Conservation (phyloP, 1,140 invertebrate species). For the Saccostrea cuccullata region DNA sequence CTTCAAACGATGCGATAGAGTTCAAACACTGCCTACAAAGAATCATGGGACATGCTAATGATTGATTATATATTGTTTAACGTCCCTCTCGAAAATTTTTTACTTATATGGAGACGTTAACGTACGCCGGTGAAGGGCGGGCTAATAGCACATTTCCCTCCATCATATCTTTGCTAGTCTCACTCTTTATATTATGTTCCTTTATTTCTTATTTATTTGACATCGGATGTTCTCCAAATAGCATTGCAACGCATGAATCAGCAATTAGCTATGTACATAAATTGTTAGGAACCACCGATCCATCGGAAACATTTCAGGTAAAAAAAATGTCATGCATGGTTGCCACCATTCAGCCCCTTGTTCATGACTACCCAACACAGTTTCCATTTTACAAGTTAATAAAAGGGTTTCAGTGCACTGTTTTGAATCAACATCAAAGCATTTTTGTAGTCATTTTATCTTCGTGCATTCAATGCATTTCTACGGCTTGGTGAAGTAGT, state of each 20-base stretch:
- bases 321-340: conserved; percentile 7
- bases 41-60: background rate
- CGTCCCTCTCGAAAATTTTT: no score
- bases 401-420: no score
- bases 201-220: conserved; percentile 34
- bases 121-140: no score
- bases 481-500: background rate
- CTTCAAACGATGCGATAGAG: background rate
- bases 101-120: no score
- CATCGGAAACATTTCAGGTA: background rate
- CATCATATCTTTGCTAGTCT: background rate
- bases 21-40: background rate
- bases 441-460: background rate
- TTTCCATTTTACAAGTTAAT: background rate
- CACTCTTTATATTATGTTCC: background rate
- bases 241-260: background rate
- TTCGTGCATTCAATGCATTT: conserved; percentile 3
- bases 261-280: conserved; percentile 3
- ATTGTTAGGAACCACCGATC: background rate
- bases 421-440: background rate
- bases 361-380: background rate
- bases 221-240: no score
- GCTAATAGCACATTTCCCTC: background rate
- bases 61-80: no score
- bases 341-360: background rate